Conservation (phyloP, 2,113 vertebrate species). For the Alosa alosa region DNA sequence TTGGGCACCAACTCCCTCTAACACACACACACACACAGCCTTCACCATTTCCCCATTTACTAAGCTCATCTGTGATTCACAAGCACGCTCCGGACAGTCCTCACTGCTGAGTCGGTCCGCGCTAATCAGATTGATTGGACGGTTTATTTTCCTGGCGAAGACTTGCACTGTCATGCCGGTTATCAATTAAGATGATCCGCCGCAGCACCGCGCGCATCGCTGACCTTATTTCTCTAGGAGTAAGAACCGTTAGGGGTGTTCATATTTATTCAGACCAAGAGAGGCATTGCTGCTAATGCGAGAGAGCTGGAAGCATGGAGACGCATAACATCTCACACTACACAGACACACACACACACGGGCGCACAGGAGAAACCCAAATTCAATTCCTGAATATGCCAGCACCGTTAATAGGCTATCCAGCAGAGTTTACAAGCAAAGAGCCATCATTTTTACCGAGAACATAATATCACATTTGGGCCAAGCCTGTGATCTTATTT, state of each 20-base stretch:
- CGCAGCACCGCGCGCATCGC: background rate
- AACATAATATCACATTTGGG: conserved; percentile 15
- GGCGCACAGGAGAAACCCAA: conserved; percentile 19
- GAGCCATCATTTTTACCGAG: background rate
- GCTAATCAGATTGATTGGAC: conserved; percentile 8
- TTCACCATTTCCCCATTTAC: background rate
- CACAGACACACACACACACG: background rate
- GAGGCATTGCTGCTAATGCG: conserved; percentile 14
- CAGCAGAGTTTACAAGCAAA: no score
- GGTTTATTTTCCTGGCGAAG: background rate
- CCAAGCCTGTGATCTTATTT: background rate
- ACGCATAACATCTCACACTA: conserved; percentile 1
- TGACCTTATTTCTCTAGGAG: background rate
- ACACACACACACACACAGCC: conserved; percentile 13
- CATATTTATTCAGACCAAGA: conserved; percentile 1
- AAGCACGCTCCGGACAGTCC: background rate
- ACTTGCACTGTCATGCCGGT: background rate
- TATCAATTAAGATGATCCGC: background rate
- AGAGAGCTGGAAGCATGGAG: background rate
- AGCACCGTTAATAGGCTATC: no score
- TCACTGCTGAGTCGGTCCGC: background rate
- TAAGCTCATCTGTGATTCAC: conserved; percentile 12
- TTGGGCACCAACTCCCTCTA: no score
- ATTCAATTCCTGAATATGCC: background rate
- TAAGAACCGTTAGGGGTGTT: background rate